phyloP scores from a whole-genome alignment of 2,113 vertebrate genomes.

The mouse (Mus musculus) region GRCm39 chr4:66202001-66202500 shows the following conservation, averaged over 20 bases:
- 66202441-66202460: background rate
- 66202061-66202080: background rate
- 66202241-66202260: background rate
- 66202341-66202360: background rate
- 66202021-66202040: rapidly evolving
- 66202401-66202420: background rate
- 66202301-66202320: background rate
- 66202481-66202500: background rate
- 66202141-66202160: rapidly evolving
- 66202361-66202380: background rate
- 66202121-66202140: background rate
- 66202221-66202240: background rate
- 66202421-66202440: too few species aligned
- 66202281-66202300: background rate
- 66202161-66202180: rapidly evolving
- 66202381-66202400: background rate
- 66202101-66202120: background rate
- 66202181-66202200: background rate
- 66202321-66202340: background rate
- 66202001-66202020: rapidly evolving
- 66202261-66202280: background rate
- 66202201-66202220: background rate
- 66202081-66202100: background rate
- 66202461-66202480: background rate
- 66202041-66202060: background rate